Conservation (phyloP, 1,140 invertebrate species). For the Lithobius niger region DNA sequence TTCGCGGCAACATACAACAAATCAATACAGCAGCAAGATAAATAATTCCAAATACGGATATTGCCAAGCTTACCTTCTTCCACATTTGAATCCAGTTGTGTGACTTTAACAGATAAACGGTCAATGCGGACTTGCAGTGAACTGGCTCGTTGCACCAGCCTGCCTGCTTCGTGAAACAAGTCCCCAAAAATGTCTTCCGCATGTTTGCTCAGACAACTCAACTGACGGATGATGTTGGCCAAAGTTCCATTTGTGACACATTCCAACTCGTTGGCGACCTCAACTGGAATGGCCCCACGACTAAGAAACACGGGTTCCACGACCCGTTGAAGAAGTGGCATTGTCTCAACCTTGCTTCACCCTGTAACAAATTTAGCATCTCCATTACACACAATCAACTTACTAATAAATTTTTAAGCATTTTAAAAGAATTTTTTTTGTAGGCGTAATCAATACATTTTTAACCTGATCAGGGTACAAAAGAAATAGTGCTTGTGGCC, state of each 20-base stretch:
- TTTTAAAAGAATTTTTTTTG: no score
- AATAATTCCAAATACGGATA: background rate
- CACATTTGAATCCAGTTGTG: slow-evolving; percentile 83
- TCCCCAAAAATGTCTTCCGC: slow-evolving; percentile 95
- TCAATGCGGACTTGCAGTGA: slow-evolving; percentile 84
- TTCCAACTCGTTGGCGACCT: slow-evolving; percentile 83
- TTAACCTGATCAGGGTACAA: no score
- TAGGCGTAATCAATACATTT: no score
- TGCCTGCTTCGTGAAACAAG: slow-evolving; percentile 70
- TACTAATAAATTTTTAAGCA: no score
- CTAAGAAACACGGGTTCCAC: slow-evolving; percentile 88
- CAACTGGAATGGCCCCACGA: slow-evolving; percentile 67
- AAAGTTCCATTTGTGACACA: slow-evolving; percentile 93
- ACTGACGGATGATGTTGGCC: slow-evolving; percentile 73
- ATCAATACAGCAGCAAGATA: no score
- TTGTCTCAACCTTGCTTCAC: no score
- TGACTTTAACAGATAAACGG: slow-evolving; percentile 82
- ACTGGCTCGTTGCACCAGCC: slow-evolving; percentile 67
- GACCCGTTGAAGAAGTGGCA: slow-evolving; percentile 91
- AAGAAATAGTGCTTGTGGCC: no score
- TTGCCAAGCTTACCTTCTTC: slow-evolving; percentile 71
- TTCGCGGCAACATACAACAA: no score
- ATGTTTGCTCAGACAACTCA: slow-evolving; percentile 87
- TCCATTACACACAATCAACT: no score
- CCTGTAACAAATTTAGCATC: no score